Evolutionary conservation across 1,140 invertebrate species (phyloP).

Genomic region (Caenorhabditis latens): DNA sequence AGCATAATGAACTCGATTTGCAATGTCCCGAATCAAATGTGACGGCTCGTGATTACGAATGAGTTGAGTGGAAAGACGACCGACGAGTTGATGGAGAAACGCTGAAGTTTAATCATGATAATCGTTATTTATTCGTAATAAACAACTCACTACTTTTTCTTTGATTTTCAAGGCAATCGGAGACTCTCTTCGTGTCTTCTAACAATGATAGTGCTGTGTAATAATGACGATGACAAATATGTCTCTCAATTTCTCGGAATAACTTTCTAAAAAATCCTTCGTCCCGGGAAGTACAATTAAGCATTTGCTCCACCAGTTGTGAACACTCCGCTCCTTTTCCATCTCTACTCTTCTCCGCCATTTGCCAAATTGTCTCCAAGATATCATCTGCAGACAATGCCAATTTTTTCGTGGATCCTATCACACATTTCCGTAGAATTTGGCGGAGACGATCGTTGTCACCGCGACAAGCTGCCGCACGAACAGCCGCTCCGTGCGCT

Average conservation of each 20-base stretch:
- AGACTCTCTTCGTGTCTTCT: slow-evolving; percentile 36
- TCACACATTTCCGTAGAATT: slow-evolving; percentile 17
- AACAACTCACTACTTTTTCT: not conserved
- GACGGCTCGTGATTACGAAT: slow-evolving; percentile 18
- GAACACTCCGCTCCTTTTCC: slow-evolving; percentile 35
- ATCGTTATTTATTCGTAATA: not conserved
- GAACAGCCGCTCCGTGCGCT: slow-evolving; percentile 36
- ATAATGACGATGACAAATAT: slow-evolving; percentile 28
- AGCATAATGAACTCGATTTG: slow-evolving; percentile 34
- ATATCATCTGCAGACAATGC: not conserved
- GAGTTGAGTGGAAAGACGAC: slow-evolving; percentile 20
- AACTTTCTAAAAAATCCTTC: slow-evolving; percentile 34
- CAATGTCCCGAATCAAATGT: slow-evolving; percentile 25
- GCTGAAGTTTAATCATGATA: not conserved
- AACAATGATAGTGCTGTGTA: slow-evolving; percentile 18
- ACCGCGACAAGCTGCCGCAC: slow-evolving; percentile 8
- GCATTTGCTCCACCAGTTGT: slow-evolving; percentile 36
- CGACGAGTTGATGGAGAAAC: slow-evolving; percentile 24
- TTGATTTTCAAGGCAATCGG: slow-evolving; percentile 42
- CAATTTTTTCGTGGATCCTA: slow-evolving; percentile 36
- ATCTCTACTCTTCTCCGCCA: slow-evolving; percentile 37
- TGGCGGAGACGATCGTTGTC: slow-evolving; percentile 32
- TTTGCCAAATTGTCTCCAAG: slow-evolving; percentile 27
- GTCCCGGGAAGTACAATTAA: slow-evolving; percentile 21
- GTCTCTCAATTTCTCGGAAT: slow-evolving; percentile 32